A percentile compares a stretch with the other conserved stretches of the same genome.
Conservation (phyloP, 2,797 vertebrate genomes). For the Intellagama lesueurii region DNA sequence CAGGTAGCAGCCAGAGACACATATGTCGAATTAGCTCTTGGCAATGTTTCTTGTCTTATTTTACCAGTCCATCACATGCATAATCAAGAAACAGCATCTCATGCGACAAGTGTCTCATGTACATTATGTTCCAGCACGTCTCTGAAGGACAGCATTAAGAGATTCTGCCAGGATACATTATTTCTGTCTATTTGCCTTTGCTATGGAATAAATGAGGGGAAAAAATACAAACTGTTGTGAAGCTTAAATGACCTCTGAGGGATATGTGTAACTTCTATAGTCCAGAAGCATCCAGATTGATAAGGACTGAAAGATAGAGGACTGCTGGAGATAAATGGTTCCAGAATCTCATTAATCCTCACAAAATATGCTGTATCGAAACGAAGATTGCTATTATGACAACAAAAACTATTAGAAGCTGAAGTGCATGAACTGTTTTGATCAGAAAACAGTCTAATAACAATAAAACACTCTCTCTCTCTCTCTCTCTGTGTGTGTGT, state of each 20-base stretch:
- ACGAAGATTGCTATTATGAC: neutral
- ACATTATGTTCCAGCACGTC: neutral
- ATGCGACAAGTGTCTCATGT: neutral
- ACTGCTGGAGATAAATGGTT: neutral
- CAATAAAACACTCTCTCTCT: too few relatives aligned
- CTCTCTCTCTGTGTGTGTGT: too few relatives aligned
- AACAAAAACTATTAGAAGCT: neutral
- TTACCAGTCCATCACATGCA: constrained; percentile 3
- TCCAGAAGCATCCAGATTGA: neutral
- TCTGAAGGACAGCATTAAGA: neutral
- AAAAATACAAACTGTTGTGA: neutral
- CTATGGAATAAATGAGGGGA: neutral
- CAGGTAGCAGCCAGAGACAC: neutral
- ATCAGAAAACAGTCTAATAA: neutral
- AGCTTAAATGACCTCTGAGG: neutral
- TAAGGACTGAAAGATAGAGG: neutral
- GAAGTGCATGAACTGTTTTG: accelerated
- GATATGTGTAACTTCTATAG: neutral
- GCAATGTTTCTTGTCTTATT: constrained; percentile 19
- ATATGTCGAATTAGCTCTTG: neutral
- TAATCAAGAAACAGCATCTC: constrained; percentile 4
- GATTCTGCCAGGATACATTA: neutral
- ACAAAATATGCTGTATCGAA: neutral
- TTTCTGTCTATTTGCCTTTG: constrained; percentile 1
- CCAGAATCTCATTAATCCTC: neutral